Base-by-base conservation (phyloP, 2,888 invertebrate species). In the Diarsia rubi region DNA sequence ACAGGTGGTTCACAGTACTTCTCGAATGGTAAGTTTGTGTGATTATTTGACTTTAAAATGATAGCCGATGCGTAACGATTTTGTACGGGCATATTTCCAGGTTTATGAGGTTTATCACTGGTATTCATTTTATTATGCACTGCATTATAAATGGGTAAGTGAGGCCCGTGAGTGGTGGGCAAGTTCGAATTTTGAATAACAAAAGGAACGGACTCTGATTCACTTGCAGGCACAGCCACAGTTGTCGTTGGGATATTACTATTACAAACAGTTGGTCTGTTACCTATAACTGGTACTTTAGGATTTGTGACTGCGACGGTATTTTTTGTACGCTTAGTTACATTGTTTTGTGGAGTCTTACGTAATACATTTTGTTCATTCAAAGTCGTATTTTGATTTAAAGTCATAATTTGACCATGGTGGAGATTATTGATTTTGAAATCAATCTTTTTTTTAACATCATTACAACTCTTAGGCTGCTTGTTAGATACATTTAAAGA, bases 21-120 rank as follows among this genome's bases (percentile, higher is more conserved):
- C 8, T 66, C 47, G 5, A 16, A 45, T 42, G 42, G 54, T 37
- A 19, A 37, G 12, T 59, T 66, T n/a, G 62, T 37, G 19, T 75
- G 63, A 24, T 65, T 67, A 63, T 78, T 73, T 37, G 80, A 65
- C 27, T 68, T 81, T 66, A 82, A 62, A 49, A 75, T 71, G 19
- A 69, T 78, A 59, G 78, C 44, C 24, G 82, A 71, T 21, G 76
- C 49, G 12, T 72, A 72, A 42, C 37, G 60, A 72, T 74, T 82
- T 16, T 74, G 49, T 24, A 78, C 42, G 49, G 62, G 27, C 14
- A 11, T 16, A 31, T 76, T 75, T 16, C 19, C 16, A 47, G 65
- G 62, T n/a, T 71, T 73, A 2, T 63, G 37, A 59, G 49, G 24
- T 54, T 44, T 47, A 47, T 37, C 59, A 12, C 11, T 52, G 54